Base-by-base conservation (phyloP, 2,797 vertebrate genomes). In the Acrossocheilus wenchowensis region DNA sequence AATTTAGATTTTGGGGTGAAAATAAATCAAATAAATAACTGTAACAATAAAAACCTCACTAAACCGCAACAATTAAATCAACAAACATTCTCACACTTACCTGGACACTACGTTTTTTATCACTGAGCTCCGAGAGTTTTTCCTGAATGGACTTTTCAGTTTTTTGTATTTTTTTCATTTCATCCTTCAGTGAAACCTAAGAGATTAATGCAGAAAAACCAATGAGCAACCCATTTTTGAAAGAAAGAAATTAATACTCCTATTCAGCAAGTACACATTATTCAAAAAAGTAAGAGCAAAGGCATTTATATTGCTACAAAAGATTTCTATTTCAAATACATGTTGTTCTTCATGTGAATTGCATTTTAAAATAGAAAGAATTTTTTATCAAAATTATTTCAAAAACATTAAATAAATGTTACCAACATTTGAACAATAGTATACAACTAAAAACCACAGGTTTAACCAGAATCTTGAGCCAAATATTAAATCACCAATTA, bases 161-260 rank as follows among this genome's bases (percentile, higher is more conserved):
- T 17, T 81, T 87, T 87, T 95, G 94, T 50, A 95, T 90, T 66
- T 94, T 94, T 57, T 90, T 92, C 88, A 96, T 94, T 50, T 95
- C 92, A 0, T 92, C 91, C 85, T 94, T 96, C 72, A 96, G 89
- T 72, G 91, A 93, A 6, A 88, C 91, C 95, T 96, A 83, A 14
- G 78, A 78, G 34, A 82, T 48, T 54, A 87, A 84, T 5, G 36
- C 0, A 48, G 15, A 81, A 26, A 62, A 50, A 62, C 2, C 39
- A 66, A 30, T 66, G 26, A 81, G 41, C 15, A 73, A 43, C 41
- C 12, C 0, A 2, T 26, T 45, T 72, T 12, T 14, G 2, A 62
- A 66, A 66, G 3, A 66, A 66, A 34, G 19, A 71, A 71, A 71
- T 71, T 1, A 23, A 71, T 12, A 23, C 21, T 71, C 4, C 26